These are phyloP conservation scores for Parazoanthus atlanticus DNA, from an alignment of 92 coral and sea anemone species.

Conservation along the genomic window DNA sequence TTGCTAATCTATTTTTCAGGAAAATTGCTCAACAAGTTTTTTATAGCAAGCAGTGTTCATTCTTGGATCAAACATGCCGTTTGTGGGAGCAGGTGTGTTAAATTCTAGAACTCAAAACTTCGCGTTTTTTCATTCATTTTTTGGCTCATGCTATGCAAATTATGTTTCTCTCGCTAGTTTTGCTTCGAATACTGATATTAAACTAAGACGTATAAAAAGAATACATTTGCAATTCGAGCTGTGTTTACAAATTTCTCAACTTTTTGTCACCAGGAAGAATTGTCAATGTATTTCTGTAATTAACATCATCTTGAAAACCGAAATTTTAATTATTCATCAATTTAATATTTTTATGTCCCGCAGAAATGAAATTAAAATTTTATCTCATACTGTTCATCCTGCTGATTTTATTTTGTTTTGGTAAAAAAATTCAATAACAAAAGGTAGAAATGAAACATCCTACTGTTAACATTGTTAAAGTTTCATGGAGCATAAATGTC, in stretches of 20 bases:
- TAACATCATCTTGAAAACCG: neutral
- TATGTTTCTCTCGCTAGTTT: neutral
- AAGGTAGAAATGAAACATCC: neutral
- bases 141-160: neutral
- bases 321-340: neutral
- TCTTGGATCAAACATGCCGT: neutral
- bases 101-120: too few relatives aligned
- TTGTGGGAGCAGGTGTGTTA: neutral
- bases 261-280: too few relatives aligned
- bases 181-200: neutral
- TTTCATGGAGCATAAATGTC: neutral
- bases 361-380: constrained; percentile 12
- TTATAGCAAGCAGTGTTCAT: neutral
- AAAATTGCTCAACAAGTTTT: too few relatives aligned
- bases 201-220: too few relatives aligned
- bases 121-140: neutral
- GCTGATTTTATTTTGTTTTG: neutral
- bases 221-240: neutral
- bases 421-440: neutral
- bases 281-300: neutral
- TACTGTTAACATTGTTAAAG: neutral
- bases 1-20: too few relatives aligned
- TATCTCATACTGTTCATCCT: neutral
- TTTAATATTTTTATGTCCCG: neutral
- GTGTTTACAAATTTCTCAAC: neutral